phyloP scores from a whole-genome alignment of 2,888 invertebrate genomes.

The Mamestra brassicae region DNA sequence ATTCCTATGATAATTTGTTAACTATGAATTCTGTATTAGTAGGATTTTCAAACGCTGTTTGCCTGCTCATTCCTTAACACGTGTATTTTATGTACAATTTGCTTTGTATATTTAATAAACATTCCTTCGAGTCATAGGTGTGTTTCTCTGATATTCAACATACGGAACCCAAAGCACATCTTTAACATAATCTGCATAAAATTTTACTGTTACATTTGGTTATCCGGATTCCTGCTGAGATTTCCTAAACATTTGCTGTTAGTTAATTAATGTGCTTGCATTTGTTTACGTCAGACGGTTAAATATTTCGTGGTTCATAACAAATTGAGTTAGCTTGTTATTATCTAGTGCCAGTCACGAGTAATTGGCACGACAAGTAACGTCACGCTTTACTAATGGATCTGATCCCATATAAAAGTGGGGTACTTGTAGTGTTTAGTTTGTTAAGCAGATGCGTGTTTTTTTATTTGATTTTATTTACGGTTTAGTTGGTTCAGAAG shows the following conservation, averaged over 20 bases:
- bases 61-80: conserved; percentile 6
- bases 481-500: background rate
- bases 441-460: background rate
- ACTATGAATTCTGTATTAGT: conserved; percentile 33
- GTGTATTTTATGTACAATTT: conserved; percentile 15
- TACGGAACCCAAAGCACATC: conserved; percentile 52
- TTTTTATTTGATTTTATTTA: conserved; percentile 6
- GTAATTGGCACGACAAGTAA: conserved; percentile 74
- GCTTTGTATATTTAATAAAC: conserved; percentile 27
- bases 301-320: conserved; percentile 77
- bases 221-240: conserved; percentile 68
- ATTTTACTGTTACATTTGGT: conserved; percentile 52
- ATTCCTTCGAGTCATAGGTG: conserved; percentile 20
- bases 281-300: conserved; percentile 78
- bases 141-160: conserved; percentile 18
- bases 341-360: conserved; percentile 74
- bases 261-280: conserved; percentile 76
- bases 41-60: conserved; percentile 9
- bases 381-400: conserved; percentile 70
- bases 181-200: conserved; percentile 59
- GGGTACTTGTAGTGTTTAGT: conserved; percentile 17
- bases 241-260: conserved; percentile 74
- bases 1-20: conserved; percentile 48
- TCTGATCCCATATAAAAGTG: conserved; percentile 40
- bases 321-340: conserved; percentile 76